Evolutionary conservation across 2,797 vertebrate species (phyloP), one percentile per base, ranked within the genome.

Genomic region (Syncerus caffer): DNA sequence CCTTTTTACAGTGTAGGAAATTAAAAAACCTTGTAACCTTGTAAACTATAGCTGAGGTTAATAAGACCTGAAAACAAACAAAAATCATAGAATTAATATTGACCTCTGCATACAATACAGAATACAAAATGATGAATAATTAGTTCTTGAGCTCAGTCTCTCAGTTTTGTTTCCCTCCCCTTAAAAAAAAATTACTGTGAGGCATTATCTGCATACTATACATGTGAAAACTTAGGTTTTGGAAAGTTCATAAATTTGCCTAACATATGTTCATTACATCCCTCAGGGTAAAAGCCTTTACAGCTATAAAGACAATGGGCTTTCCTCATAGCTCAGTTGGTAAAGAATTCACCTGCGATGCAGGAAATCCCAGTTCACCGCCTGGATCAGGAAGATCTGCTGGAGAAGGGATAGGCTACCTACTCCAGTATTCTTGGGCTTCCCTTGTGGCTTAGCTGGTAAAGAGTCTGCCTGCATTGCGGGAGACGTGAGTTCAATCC

Each of bases 401-500:
- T 60, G 13, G 27, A 60, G 58, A 60, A 60, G 27, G 27, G 58
- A 60, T 29, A 13, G 58, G 58, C 27, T 29, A 29, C 58, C 62
- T 62, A 64, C 31, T 64, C 7, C 31, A 64, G 31, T 9, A 9
- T n/a, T 17, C 62, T n/a, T 64, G 31, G 15, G 7, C 62, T 64
- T 64, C 62, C 31, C 7, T 64, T 17, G 31, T n/a, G 62, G 15
- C 62, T n/a, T 4, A 17, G 62, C 62, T 64, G 62, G 62, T n/a
- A 64, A 64, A n/a, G 31, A 64, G n/a, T 64, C 15, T 0, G 0
- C 62, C 15, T 2, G n/a, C 15, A 64, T 1, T 64, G 62, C 0
- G 4, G 62, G 31, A 64, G 31, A 4, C 0, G 4, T n/a, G 15
- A 64, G 14, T n/a, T 64, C 60, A 31, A 64, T 64, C 62, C 29